Evolutionary conservation across 2,113 vertebrate genomes (phyloP).

Genomic region (Thamnaconus septentrionalis): DNA sequence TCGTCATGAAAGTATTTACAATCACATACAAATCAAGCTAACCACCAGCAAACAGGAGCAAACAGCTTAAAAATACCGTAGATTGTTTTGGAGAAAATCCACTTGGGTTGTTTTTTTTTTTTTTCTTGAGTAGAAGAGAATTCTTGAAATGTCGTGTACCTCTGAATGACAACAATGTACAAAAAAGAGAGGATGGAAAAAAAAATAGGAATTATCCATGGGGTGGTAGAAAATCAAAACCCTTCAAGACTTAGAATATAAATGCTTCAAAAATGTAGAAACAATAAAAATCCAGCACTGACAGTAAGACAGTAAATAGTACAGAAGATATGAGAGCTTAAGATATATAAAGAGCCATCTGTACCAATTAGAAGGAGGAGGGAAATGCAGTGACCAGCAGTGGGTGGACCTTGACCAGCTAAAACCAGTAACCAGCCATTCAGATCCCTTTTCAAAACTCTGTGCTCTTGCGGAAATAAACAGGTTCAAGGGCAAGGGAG

Average conservation of each 20-base stretch:
- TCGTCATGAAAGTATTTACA: slow-evolving; percentile 88
- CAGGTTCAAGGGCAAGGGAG: slow-evolving; percentile 79
- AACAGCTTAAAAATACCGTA: slow-evolving; percentile 82
- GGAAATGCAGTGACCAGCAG: slow-evolving; percentile 86
- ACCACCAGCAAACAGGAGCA: slow-evolving; percentile 77
- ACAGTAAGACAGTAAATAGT: slow-evolving; percentile 49
- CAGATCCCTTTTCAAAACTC: slow-evolving; percentile 57
- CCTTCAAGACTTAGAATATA: slow-evolving; percentile 74
- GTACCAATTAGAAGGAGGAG: slow-evolving; percentile 83
- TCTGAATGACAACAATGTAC: slow-evolving; percentile 66
- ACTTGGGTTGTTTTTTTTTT: slow-evolving; percentile 16
- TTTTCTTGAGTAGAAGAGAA: slow-evolving; percentile 36
- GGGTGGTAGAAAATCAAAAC: no score
- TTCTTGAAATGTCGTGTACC: slow-evolving; percentile 55
- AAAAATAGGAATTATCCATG: slow-evolving; percentile 43
- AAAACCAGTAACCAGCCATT: slow-evolving; percentile 48
- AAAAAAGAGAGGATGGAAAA: slow-evolving; percentile 66
- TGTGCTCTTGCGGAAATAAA: slow-evolving; percentile 59
- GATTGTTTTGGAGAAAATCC: slow-evolving; percentile 82
- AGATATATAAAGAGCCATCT: slow-evolving; percentile 61
- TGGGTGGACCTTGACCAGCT: slow-evolving; percentile 43
- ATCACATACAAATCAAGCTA: slow-evolving; percentile 76
- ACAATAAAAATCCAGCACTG: slow-evolving; percentile 59
- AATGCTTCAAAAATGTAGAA: slow-evolving; percentile 75
- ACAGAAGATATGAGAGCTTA: slow-evolving; percentile 31